phyloP scores from a whole-genome alignment of 2,797 vertebrate species.

The Betta splendens region DNA sequence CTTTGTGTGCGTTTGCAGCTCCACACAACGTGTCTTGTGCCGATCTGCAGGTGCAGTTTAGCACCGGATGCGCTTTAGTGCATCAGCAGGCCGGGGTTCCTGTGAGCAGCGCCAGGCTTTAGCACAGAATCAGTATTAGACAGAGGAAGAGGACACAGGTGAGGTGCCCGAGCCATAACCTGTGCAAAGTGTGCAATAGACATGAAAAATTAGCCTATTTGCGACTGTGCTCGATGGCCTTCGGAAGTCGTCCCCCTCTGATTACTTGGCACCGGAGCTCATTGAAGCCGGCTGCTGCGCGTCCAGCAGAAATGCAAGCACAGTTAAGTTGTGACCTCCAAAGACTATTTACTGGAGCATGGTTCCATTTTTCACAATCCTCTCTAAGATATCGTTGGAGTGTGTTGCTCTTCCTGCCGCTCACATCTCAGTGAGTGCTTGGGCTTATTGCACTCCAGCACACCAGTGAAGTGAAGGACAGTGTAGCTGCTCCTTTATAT shows the following conservation, averaged over 20 bases:
- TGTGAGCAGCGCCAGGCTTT: constrained; percentile 42
- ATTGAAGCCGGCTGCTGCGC: constrained; percentile 30
- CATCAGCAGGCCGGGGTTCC: constrained; percentile 47
- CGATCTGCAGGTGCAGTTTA: constrained; percentile 36
- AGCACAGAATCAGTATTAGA: constrained; percentile 20
- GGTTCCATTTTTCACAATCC: constrained; percentile 59
- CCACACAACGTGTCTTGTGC: background rate
- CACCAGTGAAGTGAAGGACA: constrained; percentile 73
- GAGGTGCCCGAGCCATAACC: background rate
- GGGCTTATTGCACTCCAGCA: constrained; percentile 68
- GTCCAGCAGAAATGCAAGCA: constrained; percentile 50
- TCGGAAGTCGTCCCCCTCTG: constrained; percentile 41
- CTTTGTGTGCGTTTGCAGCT: background rate
- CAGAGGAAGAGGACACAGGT: background rate
- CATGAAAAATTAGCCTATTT: constrained; percentile 9
- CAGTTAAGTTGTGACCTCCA: constrained; percentile 58
- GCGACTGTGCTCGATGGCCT: constrained; percentile 22
- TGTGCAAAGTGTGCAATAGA: background rate
- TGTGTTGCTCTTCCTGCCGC: constrained; percentile 62
- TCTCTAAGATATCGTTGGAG: constrained; percentile 67
- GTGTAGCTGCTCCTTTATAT: constrained; percentile 61
- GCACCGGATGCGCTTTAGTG: constrained; percentile 41
- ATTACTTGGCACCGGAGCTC: constrained; percentile 29
- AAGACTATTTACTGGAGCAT: constrained; percentile 47
- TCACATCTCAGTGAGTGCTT: constrained; percentile 70